Base-by-base conservation (phyloP, 2,113 vertebrate genomes). In the Toxotes jaculatrix region DNA sequence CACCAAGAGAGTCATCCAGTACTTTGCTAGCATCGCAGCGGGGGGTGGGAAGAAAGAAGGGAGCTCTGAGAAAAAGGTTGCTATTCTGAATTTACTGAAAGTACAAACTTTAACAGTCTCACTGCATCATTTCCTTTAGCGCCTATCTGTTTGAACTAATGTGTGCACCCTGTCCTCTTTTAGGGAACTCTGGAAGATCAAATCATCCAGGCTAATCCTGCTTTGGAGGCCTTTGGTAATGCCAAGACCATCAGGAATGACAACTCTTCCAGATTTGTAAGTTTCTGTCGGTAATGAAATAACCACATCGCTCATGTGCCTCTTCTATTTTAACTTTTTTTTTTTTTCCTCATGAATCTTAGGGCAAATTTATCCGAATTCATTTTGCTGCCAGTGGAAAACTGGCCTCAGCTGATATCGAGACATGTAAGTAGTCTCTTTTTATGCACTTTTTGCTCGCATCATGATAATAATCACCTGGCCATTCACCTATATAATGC, bases 1-100 rank as follows among this genome's bases (percentile, higher is more conserved):
- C 94, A 98, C 97, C 9, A 98, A 98, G 84, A 93, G 97, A 80
- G 97, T 98, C 77, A 97, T 98, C 88, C 97, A 98, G 60, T 98
- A 98, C 88, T 98, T 98, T 59, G 97, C 97, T 87, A 96, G 95
- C 85, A 98, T 98, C 1, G 97, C 97, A 8, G 96, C 96, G 75
- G 95, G 23, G 82, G 82, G 89, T 4, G 96, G 96, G 61, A 97
- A 97, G 92, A 97, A 97, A 86, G 96, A 97, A 0, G 71, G 14
- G 1, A 63, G 91, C n/a, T 90, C 85, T 13, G 93, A 96, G 6
- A 96, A 95, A 90, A 97, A 98, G 96, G 97, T 96, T 31, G 14
- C 4, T 55, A 67, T 59, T 1, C 10, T 40, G 4, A 32, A 36
- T 36, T 21, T 12, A 36, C 8, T 71, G 4, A 36, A 57, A 56